Evolutionary conservation across 2,113 vertebrate genomes (phyloP).

Genomic region (Smithornis capensis): DNA sequence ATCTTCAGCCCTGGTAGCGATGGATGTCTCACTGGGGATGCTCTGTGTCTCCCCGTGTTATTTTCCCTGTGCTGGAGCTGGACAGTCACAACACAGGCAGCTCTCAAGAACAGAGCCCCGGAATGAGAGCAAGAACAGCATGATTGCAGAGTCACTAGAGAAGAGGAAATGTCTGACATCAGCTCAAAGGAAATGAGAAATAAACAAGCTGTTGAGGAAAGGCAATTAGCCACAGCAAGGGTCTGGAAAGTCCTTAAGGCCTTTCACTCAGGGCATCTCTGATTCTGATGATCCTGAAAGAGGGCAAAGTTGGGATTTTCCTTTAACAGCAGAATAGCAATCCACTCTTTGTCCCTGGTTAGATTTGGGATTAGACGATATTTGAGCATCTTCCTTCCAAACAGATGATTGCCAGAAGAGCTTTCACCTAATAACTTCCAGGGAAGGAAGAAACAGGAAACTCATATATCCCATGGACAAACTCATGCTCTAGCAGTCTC

Average conservation of each 20-base stretch:
- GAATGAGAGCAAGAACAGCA: neutral
- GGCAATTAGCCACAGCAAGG: neutral
- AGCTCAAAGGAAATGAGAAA: conserved; percentile 55
- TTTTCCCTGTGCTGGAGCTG: neutral
- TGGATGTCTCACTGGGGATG: neutral
- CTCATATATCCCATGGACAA: neutral
- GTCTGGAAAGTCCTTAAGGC: neutral
- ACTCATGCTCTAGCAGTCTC: neutral
- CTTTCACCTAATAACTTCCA: neutral
- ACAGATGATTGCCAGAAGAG: neutral
- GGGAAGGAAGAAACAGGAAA: neutral
- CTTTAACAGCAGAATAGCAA: neutral
- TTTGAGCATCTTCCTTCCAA: neutral
- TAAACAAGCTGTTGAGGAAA: conserved; percentile 18
- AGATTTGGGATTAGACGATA: neutral
- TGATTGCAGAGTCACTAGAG: conserved; percentile 54
- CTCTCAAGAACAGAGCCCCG: neutral
- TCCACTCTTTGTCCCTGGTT: neutral
- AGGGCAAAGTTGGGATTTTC: neutral
- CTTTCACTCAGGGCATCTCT: neutral
- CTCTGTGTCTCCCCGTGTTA: neutral
- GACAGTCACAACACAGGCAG: neutral
- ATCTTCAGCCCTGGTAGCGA: neutral
- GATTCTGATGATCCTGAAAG: neutral
- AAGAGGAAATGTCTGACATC: conserved; percentile 57